Evolutionary conservation across 2,113 vertebrate species (phyloP).

Genomic region (Syngnathus floridae): DNA sequence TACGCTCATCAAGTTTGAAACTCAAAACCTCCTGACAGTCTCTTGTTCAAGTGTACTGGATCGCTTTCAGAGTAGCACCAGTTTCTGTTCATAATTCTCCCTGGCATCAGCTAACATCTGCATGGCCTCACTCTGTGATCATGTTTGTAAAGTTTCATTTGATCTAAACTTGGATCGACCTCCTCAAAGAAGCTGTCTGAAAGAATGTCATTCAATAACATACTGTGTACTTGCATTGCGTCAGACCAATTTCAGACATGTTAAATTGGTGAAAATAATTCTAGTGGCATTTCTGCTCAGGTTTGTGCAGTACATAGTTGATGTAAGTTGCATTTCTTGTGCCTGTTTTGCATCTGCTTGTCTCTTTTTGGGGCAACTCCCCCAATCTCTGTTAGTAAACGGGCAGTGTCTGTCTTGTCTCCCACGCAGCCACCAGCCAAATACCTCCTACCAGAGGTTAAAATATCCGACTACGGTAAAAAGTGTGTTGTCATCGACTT

Average conservation of each 20-base stretch:
- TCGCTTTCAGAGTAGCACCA: not conserved
- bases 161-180: slow-evolving; percentile 1
- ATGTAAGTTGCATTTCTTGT: slow-evolving; percentile 2
- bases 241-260: not conserved
- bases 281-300: slow-evolving; percentile 23
- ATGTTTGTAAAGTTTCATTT: slow-evolving; percentile 12
- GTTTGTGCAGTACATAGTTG: slow-evolving; percentile 2
- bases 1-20: not conserved
- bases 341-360: slow-evolving; percentile 8
- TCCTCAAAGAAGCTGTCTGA: not conserved
- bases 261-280: not conserved
- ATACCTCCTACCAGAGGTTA: slow-evolving; percentile 96
- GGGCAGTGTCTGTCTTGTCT: slow-evolving; percentile 24
- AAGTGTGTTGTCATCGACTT: slow-evolving; percentile 98
- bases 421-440: slow-evolving; percentile 83
- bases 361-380: not conserved
- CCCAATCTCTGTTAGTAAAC: not conserved
- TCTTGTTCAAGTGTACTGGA: not conserved
- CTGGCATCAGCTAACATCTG: slow-evolving; percentile 13
- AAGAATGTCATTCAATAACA: not conserved
- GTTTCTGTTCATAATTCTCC: not conserved
- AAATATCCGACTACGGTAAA: slow-evolving; percentile 91
- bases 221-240: not conserved
- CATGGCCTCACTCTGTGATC: slow-evolving; percentile 22
- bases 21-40: not conserved